These are phyloP conservation scores for Catharus bicknelli DNA, from an alignment of 2,113 vertebrate species.

Conservation along the genomic window DNA sequence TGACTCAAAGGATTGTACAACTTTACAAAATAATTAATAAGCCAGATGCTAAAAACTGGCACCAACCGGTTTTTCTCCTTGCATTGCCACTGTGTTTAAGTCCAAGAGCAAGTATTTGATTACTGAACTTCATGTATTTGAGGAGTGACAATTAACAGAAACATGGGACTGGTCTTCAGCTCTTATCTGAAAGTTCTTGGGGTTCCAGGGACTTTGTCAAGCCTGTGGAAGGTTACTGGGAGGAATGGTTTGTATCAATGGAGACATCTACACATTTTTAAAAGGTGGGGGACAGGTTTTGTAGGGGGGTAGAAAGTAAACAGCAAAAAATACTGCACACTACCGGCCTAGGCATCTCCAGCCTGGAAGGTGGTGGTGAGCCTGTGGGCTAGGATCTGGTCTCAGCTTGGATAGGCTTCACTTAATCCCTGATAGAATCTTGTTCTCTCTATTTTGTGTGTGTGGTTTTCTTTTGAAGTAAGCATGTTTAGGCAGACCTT, in stretches of 20 bases:
- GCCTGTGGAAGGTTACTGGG: background rate
- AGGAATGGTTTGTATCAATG: background rate
- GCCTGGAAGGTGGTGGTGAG: background rate
- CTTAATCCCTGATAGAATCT: background rate
- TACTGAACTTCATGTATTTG: background rate
- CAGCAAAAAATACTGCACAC: too few relatives aligned
- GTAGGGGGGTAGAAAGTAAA: background rate
- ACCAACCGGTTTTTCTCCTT: background rate
- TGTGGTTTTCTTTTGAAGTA: background rate
- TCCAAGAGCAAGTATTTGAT: background rate
- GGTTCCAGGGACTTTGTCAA: background rate
- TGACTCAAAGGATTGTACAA: background rate
- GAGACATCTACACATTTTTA: background rate
- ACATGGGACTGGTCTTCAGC: background rate
- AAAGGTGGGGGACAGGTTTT: background rate
- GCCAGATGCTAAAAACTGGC: background rate
- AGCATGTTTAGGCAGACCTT: background rate
- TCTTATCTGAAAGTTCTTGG: background rate
- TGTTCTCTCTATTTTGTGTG: background rate
- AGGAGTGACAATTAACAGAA: background rate
- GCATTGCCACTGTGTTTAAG: background rate
- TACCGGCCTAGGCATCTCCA: background rate
- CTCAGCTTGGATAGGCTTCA: background rate
- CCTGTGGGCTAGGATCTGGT: background rate
- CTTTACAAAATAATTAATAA: conserved; percentile 7